Evolutionary conservation across 2,797 vertebrate species (phyloP), one percentile per base, ranked within the genome.

Genomic region (Takifugu rubripes): DNA sequence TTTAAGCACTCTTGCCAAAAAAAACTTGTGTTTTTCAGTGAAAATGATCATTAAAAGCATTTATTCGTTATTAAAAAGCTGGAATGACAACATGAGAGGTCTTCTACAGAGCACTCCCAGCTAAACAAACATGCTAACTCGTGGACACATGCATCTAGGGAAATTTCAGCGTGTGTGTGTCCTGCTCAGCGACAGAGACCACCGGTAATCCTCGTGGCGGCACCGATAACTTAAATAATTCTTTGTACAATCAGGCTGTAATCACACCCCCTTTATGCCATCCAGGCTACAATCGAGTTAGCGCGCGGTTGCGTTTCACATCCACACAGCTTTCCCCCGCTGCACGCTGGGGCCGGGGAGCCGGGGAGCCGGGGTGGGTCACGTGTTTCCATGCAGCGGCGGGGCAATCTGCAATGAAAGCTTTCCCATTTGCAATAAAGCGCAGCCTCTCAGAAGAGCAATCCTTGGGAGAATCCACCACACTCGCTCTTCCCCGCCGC

Each of bases 361-460:
- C 59, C 70, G 54, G 73, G 69, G 54, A 14, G 27, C 59, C 70
- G 52, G 73, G 69, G 70, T 25, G 78, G 82, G 82, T 84, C 84
- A 84, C 73, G 72, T 72, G 75, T 64, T 71, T 76, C 66, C 66
- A 64, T 51, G 68, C 72, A 70, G 72, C 42, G 44, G 72, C 16
- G 71, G 78, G 69, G 76, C 88, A 87, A 90, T 91, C 88, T 89
- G 86, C 87, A 90, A 83, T 88, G 86, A 92, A 92, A 90, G 85
- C 78, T 68, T 84, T 85, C 77, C 87, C 81, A 83, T 91, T 90
- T 84, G 85, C 88, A 91, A 91, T 92, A 90, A 89, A 90, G 85
- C 60, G 78, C 56, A 77, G 66, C 68, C 77, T 86, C 85, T 89
- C 86, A 64, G 83, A 89, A 90, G 82, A 84, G 82, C 87, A 84